Evolutionary conservation across 2,113 vertebrate genomes (phyloP).

Genomic region (Azemiops feae): DNA sequence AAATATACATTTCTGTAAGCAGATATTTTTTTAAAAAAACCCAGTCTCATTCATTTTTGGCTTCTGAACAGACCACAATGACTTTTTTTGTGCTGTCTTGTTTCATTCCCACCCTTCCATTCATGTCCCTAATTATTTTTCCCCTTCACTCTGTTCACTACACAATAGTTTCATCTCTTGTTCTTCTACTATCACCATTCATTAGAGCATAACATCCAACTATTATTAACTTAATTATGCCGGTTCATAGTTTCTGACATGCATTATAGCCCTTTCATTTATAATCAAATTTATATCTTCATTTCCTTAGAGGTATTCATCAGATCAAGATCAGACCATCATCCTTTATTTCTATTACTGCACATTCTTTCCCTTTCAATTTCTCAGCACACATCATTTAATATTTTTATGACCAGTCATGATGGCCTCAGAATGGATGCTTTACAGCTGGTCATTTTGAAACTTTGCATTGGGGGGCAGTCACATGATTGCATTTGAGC

Average conservation of each 20-base stretch:
- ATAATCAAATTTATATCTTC: background rate
- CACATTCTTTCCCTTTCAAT: background rate
- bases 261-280: background rate
- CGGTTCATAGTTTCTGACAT: background rate
- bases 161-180: background rate
- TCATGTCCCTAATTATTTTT: background rate
- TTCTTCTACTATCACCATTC: background rate
- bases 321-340: background rate
- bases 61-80: background rate
- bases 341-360: background rate
- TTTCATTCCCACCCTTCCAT: background rate
- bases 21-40: background rate
- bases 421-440: background rate
- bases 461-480: background rate
- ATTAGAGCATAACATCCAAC: background rate
- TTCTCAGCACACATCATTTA: background rate
- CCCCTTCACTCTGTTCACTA: background rate
- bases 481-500: background rate
- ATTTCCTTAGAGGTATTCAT: background rate
- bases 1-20: background rate
- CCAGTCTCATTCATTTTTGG: background rate
- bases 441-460: background rate
- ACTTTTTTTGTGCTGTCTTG: background rate
- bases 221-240: background rate
- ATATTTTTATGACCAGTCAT: background rate